These are phyloP conservation scores for Pachliopta kotzebuea DNA, from an alignment of 2,888 invertebrate species.

Conservation along the genomic window DNA sequence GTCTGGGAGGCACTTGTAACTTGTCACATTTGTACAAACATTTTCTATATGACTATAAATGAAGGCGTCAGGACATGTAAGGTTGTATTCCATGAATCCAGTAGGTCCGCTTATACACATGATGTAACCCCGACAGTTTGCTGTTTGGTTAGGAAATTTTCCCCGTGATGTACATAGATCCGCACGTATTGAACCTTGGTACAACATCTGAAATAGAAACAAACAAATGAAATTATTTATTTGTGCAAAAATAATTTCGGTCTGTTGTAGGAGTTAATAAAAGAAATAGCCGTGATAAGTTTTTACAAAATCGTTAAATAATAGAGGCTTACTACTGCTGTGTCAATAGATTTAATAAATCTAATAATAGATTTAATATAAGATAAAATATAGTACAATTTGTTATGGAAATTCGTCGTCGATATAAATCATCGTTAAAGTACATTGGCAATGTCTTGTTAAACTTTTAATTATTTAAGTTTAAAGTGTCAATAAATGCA, in stretches of 20 bases:
- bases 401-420: too few species aligned
- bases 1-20: constrained; percentile 53
- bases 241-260: not conserved
- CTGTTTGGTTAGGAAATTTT: constrained; percentile 57
- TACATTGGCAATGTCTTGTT: too few species aligned
- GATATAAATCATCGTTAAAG: too few species aligned
- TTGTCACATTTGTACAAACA: constrained; percentile 61
- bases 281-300: too few species aligned
- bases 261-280: too few species aligned
- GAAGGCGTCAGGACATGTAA: constrained; percentile 58
- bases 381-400: too few species aligned
- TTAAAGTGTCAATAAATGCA: too few species aligned
- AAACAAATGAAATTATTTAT: not conserved
- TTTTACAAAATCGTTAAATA: too few species aligned
- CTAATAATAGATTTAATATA: too few species aligned
- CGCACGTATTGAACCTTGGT: constrained; percentile 43
- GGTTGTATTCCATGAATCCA: constrained; percentile 54
- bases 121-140: constrained; percentile 62
- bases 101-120: constrained; percentile 54
- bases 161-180: constrained; percentile 53
- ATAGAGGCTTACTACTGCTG: too few species aligned
- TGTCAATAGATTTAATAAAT: too few species aligned
- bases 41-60: constrained; percentile 59
- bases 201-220: constrained; percentile 53
- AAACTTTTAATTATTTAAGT: too few species aligned